Base-by-base conservation (phyloP, 2,797 vertebrate species). In the Poeciliopsis paucimaculata region DNA sequence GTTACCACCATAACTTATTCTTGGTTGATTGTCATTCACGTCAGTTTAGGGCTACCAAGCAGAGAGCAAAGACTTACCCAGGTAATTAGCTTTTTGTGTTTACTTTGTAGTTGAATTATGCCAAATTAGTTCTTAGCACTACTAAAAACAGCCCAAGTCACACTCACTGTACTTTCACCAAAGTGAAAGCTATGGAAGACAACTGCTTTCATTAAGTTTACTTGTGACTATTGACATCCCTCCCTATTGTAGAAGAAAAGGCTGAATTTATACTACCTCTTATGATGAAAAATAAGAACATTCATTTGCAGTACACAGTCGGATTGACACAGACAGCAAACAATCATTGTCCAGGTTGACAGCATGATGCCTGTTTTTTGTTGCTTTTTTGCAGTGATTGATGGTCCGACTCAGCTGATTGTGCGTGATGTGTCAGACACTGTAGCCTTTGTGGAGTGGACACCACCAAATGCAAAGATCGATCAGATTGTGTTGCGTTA, bases 381-480 rank as follows among this genome's bases (percentile, higher is more conserved):
- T 31, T 70, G 23, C 84, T 36, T 76, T 73, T 79, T 53, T 60
- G 34, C 92, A 99, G 98, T 97, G 90, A 99, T 99, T 1, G 98
- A 99, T 0, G 97, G 97, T 12, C 98, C 98, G 0, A 97, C 96
- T 0, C 96, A 97, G 93, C 96, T 99, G 91, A 87, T 98, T 55
- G 97, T 99, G 81, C 96, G 98, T 12, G 98, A 99, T 0, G 95
- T 99, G 83, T 98, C 98, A 0, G 98, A 99, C 93, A 98, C 97
- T 0, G 97, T 99, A 86, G 98, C 98, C 36, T 99, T 99, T 39
- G 97, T 99, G 86, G 98, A 99, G 90, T 99, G 98, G 98, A 97
- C 92, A 0, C 96, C 97, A 0, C 97, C 98, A 0, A 97, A 95
- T 12, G 97, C 98, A 84, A 98, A 96, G 94, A 96, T 99, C 26